A percentile compares a stretch with the other conserved stretches of the same genome.
Conservation (phyloP, 2,113 vertebrate species). For the Ariopsis seemanni region DNA sequence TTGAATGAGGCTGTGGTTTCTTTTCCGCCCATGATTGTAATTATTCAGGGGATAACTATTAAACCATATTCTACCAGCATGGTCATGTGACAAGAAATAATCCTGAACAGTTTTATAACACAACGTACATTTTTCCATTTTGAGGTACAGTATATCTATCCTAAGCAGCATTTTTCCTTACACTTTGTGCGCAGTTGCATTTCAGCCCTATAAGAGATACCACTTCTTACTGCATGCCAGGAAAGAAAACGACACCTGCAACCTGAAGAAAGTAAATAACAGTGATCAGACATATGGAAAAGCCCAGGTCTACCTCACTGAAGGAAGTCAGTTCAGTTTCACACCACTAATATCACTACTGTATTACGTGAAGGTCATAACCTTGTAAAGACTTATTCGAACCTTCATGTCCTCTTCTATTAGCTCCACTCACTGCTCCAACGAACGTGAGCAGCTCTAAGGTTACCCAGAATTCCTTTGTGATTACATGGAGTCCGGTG, state of each 20-base stretch:
- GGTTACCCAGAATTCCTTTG: conserved; percentile 66
- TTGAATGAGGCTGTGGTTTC: no score
- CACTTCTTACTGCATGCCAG: conserved; percentile 64
- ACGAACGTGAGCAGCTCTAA: conserved; percentile 67
- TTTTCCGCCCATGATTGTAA: no score
- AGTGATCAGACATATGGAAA: conserved; percentile 71
- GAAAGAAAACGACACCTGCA: conserved; percentile 64
- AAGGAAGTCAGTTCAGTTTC: conserved; percentile 74
- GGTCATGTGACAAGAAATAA: no score
- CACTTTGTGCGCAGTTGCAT: conserved; percentile 53
- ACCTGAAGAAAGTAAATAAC: conserved; percentile 65
- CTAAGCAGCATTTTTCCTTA: background rate
- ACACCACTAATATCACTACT: background rate
- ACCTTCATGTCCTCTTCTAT: conserved; percentile 13
- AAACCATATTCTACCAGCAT: no score
- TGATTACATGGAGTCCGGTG: conserved; percentile 75
- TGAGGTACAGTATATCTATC: background rate
- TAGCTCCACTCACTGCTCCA: conserved; percentile 75
- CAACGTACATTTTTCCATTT: background rate
- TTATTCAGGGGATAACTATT: no score
- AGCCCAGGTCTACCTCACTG: conserved; percentile 65
- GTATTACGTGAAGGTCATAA: background rate
- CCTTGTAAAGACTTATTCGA: background rate
- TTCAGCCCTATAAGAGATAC: conserved; percentile 72
- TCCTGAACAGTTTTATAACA: background rate